Evolutionary conservation across 2,113 vertebrate genomes (phyloP), one percentile per base, ranked within the genome.

Genomic region (Coregonus clupeaformis): DNA sequence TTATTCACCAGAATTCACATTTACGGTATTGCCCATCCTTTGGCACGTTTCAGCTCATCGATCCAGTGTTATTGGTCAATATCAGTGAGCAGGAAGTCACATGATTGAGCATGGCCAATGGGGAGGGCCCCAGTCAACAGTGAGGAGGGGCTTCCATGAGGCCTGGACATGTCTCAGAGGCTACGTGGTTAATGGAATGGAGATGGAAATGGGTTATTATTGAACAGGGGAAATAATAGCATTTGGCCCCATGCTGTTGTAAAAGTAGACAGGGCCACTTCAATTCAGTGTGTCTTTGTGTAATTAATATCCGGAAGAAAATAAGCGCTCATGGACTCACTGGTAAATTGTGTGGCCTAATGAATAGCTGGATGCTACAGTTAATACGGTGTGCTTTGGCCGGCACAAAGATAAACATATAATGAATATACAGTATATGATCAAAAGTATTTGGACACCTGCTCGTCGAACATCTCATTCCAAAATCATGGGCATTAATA

Each of bases 201-300:
- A 49, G 3, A 4, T 49, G 4, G 12, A 12, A 36, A 78, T 88
- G 87, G 89, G 88, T 86, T 89, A 90, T 89, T 90, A 88, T 87
- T 81, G 88, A 89, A 84, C 82, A 85, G 76, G 78, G 14, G 76
- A 86, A 84, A 85, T 89, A 77, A 89, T 90, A 86, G 89, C 14
- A 86, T 84, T 85, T 84, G 80, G 77, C n/a, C 73, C 74, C 42
- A 18, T 11, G 68, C 82, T 69, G 47, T 16, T 49, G 47, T 13
- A 16, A 49, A 49, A 16, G 47, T 14, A 49, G 47, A 55, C 71
- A 25, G 76, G 69, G 78, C 11, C 69, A 80, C 71, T 79, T 4
- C 20, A 30, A 74, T 81, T 59, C 22, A 63, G 29, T 73, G 59
- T 18, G 30, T 65, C 59, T 18, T 60, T 65, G 71, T 64, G 36